Percentiles rank a stretch among this genome's conserved stretches.
These are phyloP conservation scores for Zonitis immaculata DNA, from an alignment of 2,888 invertebrate genomes.

Conservation along the genomic window DNA sequence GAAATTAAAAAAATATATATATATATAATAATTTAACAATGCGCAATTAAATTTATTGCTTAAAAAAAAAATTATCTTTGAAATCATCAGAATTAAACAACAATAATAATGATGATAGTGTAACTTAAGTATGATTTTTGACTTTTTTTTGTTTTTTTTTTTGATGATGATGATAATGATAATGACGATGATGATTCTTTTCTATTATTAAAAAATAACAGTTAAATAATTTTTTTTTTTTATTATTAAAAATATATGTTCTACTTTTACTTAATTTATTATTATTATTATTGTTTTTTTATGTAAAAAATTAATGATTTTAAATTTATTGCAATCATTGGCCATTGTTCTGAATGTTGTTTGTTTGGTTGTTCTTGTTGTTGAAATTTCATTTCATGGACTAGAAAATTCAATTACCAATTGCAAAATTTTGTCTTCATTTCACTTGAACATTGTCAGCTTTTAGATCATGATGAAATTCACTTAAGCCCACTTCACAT, in stretches of 20 bases:
- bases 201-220: too few species aligned
- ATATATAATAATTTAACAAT: slow-evolving; percentile 30
- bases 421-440: background rate
- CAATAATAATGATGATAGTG: slow-evolving; percentile 11
- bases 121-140: too few species aligned
- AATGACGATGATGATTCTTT: too few species aligned
- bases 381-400: background rate
- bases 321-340: slow-evolving; percentile 6
- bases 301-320: background rate
- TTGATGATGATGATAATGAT: background rate
- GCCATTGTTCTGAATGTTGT: slow-evolving; percentile 8
- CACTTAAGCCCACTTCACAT: too few species aligned
- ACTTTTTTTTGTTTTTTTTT: background rate
- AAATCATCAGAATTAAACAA: slow-evolving; percentile 11
- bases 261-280: slow-evolving; percentile 18
- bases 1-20: too few species aligned
- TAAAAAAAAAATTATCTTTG: slow-evolving; percentile 16
- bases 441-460: too few species aligned
- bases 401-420: background rate
- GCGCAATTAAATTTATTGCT: slow-evolving; percentile 24
- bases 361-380: background rate
- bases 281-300: too few species aligned
- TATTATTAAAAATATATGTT: slow-evolving; percentile 10
- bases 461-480: too few species aligned
- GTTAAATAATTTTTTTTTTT: background rate